Conservation (phyloP, 2,888 invertebrate genomes). For the Thumatha senex region DNA sequence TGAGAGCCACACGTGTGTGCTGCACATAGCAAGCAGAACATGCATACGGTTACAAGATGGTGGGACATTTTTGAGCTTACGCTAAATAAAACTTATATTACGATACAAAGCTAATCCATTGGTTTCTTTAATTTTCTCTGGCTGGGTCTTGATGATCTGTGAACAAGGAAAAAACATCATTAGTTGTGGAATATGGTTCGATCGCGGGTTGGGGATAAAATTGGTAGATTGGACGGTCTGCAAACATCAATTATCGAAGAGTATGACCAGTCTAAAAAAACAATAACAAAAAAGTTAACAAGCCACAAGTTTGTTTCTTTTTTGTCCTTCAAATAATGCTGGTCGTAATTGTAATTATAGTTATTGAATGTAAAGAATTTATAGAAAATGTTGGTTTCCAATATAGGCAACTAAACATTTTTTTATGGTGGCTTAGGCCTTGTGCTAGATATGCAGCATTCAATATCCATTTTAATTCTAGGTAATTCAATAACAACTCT, state of each 20-base stretch:
- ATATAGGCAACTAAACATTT: too few species aligned
- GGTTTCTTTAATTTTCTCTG: conserved; percentile 17
- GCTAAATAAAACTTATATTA: conserved; percentile 39
- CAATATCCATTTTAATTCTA: neutral
- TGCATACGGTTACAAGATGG: conserved; percentile 90
- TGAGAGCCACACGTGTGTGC: conserved; percentile 91
- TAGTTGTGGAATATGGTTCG: neutral
- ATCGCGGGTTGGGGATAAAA: too few species aligned
- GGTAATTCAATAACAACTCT: too few species aligned
- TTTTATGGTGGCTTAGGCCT: neutral
- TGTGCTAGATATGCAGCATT: neutral
- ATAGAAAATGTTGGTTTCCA: too few species aligned
- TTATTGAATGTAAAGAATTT: too few species aligned
- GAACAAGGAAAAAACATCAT: conserved; percentile 35
- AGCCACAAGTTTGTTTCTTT: neutral
- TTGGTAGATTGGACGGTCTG: too few species aligned
- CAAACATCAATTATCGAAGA: too few species aligned
- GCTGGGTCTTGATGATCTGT: conserved; percentile 44
- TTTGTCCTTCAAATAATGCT: neutral
- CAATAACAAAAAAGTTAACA: neutral
- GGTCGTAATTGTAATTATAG: neutral
- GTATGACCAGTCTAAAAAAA: neutral
- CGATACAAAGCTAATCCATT: conserved; percentile 39
- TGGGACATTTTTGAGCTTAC: conserved; percentile 64
- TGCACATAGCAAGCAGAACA: conserved; percentile 91